Evolutionary conservation across 2,888 invertebrate genomes (phyloP), one percentile per base, ranked within the genome.

Genomic region (Cephus pulcher): DNA sequence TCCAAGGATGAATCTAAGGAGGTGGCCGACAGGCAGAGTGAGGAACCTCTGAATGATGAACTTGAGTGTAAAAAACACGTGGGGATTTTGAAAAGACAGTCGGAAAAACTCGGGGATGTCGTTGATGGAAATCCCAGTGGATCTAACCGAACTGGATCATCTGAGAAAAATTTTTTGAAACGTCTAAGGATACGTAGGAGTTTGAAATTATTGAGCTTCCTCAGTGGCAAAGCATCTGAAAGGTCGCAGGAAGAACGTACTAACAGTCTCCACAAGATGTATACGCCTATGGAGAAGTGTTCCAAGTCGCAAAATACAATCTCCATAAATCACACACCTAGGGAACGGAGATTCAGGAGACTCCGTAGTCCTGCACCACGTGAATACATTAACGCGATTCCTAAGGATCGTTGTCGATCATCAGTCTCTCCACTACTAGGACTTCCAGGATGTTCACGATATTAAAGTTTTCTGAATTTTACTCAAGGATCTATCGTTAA

Each of bases 271-370:
- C 75, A 91, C 23, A 88, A 87, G 74, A 88, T 90, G 85, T 90
- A 90, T 79, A 86, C 88, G 84, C 86, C 91, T 23, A 70, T 70
- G n/a, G 90, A 90, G 69, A 89, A 88, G 73, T 79, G 83, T 6
- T 35, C 85, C 30, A 86, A 88, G 78, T 79, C 86, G 76, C 88
- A 90, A 80, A 88, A 90, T 69, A 89, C 91, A 35, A 90, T 91
- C 78, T 88, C 90, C 78, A 90, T 90, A 78, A 88, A 90, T 81
- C 90, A 89, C 78, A 89, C 89, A 80, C 90, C 91, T 80, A 89
- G 90, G 78, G 90, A 91, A 73, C 85, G 90, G 68, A 88, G 91
- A 79, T 91, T 91, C 81, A 91, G 91, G 91, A 90, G 90, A 76
- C 84, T 91, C 35, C 86, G 90, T 68, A 90, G 56, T 56, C 56